phyloP scores from a whole-genome alignment of 2,113 vertebrate species.

The Petrocephalus zakoni region DNA sequence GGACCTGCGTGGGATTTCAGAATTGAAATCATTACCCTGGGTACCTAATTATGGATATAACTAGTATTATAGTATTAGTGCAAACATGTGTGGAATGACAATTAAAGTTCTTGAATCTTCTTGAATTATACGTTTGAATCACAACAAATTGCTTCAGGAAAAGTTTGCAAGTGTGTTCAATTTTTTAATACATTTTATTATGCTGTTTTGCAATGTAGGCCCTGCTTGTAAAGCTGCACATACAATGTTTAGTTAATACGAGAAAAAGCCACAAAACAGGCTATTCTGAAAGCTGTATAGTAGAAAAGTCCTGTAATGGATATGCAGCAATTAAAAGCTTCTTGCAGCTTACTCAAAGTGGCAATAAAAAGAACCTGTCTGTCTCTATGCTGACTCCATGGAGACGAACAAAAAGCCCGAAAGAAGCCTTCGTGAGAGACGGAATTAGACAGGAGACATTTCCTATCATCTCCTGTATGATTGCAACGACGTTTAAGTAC shows the following conservation, averaged over 20 bases:
- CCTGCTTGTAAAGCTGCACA: neutral
- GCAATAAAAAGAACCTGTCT: conserved; percentile 27
- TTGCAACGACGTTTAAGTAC: neutral
- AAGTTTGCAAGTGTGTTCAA: neutral
- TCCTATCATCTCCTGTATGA: neutral
- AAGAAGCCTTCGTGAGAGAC: conserved; percentile 28
- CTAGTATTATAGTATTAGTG: too few relatives aligned
- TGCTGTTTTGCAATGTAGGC: neutral
- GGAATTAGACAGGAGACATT: conserved; percentile 12
- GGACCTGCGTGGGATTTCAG: too few relatives aligned
- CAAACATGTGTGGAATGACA: too few relatives aligned
- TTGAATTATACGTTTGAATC: neutral
- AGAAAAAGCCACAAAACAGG: neutral
- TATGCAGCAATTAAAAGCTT: conserved; percentile 12
- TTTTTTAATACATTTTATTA: neutral
- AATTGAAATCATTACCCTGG: too few relatives aligned
- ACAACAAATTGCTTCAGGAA: neutral
- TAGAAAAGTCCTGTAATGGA: conserved; percentile 11
- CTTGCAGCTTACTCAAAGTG: neutral
- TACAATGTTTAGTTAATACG: neutral
- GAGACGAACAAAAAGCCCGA: conserved; percentile 43
- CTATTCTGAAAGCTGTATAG: neutral
- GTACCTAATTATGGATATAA: too few relatives aligned
- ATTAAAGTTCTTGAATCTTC: too few relatives aligned
- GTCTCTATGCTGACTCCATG: conserved; percentile 53